Conservation (phyloP, 2,113 vertebrate genomes). For the Trichechus manatus region DNA sequence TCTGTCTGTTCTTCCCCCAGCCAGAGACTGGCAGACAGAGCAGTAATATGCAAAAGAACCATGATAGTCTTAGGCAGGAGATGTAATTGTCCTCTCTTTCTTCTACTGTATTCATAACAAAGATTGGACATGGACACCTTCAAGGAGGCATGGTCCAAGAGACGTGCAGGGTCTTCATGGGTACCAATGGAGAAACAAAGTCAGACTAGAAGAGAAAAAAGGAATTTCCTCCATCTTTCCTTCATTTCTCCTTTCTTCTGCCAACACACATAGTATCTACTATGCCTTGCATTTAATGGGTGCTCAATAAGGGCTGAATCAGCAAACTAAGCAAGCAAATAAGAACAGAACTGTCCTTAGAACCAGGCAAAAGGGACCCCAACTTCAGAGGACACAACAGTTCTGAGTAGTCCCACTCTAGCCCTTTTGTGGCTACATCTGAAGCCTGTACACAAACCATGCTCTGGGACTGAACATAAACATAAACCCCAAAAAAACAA, state of each 20-base stretch:
- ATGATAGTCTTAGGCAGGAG: background rate
- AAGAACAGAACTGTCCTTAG: background rate
- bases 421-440: background rate
- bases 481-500: too few species aligned
- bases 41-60: background rate
- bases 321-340: conserved; percentile 16
- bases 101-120: background rate
- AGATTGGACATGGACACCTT: background rate
- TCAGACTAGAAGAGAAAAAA: background rate
- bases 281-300: background rate
- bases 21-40: background rate
- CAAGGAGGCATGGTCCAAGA: background rate
- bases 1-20: background rate
- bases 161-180: background rate
- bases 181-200: background rate
- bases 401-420: background rate
- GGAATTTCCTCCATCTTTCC: background rate
- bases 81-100: background rate
- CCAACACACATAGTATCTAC: background rate
- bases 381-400: background rate
- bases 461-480: background rate
- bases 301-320: conserved; percentile 1
- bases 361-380: background rate
- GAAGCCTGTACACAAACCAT: background rate
- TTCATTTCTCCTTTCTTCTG: background rate